Evolutionary conservation across 2,888 invertebrate genomes (phyloP), one percentile per base, ranked within the genome.

Genomic region (Gymnocheta viridis): DNA sequence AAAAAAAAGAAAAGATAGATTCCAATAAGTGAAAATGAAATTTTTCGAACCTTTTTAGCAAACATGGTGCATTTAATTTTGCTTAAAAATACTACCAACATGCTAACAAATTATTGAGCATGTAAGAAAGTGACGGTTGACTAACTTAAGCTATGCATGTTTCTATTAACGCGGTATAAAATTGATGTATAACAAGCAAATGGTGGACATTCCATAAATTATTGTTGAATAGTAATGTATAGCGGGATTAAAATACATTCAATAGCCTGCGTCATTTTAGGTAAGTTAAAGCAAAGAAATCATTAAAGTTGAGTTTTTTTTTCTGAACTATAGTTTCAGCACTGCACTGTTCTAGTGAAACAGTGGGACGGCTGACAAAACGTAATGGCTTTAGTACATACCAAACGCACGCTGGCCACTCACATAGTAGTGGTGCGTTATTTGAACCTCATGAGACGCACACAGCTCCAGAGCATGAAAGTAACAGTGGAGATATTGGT

Each of bases 361-460:
- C 83, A 84, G 51, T 86, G 85, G 89, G 87, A 24, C 87, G 89
- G 24, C 86, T 90, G n/a, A 87, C 89, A 82, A 91, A 91, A 69
- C 88, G 91, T 29, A 88, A 89, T 86, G 90, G 91, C 32, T 90
- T 89, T 77, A 88, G 51, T 90, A 88, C 83, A 85, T 88, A 76
- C 85, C 86, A 32, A 74, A 82, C 87, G 79, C 87, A 87, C 41
- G 82, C 85, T 10, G 78, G 86, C 2, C 87, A 87, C 14, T 44
- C 85, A 19, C 86, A 85, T 44, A 86, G 69, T 54, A 56, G 82
- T 72, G 74, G 74, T 73, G 54, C 77, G 17, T 49, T 83, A 14
- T 83, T 83, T 64, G 62, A 60, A 62, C 81, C 72, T 44, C 74
- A 82, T 32, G 81, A 73, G 64, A 54, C 87, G 24, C 85, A 85